Percentiles rank a stretch among this genome's conserved stretches.
Conservation (phyloP, 2,797 vertebrate species). For the Coilia nasus region DNA sequence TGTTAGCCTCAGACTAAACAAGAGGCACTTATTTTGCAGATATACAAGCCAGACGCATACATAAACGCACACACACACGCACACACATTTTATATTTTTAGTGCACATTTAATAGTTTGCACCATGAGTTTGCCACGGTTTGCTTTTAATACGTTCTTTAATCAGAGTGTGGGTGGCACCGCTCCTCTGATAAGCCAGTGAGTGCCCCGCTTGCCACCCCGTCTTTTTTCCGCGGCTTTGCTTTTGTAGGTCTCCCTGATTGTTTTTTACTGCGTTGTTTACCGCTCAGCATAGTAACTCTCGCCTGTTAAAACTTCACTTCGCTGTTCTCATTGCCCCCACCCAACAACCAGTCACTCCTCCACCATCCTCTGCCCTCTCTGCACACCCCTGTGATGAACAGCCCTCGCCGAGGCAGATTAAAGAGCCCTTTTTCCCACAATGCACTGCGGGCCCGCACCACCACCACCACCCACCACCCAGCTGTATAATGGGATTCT, state of each 20-base stretch:
- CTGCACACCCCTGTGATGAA: conserved; percentile 44
- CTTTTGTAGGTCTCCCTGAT: conserved; percentile 5
- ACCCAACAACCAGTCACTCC: not conserved
- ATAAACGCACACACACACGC: not conserved
- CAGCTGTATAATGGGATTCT: conserved; percentile 73
- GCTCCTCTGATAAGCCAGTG: not conserved
- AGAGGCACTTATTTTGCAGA: not conserved
- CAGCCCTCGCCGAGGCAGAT: conserved; percentile 39
- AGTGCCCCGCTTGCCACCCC: not conserved
- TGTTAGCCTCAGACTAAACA: not conserved
- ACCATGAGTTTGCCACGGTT: conserved; percentile 39
- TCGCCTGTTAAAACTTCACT: conserved; percentile 52
- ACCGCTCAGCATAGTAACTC: conserved; percentile 31
- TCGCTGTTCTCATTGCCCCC: conserved; percentile 30
- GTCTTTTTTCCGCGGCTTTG: not conserved
- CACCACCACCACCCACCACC: conserved; percentile 5
- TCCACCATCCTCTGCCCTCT: conserved; percentile 23
- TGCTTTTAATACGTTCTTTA: conserved; percentile 52
- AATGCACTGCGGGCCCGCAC: conserved; percentile 55
- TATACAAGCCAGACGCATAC: not conserved
- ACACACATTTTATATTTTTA: not conserved
- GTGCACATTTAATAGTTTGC: conserved; percentile 3
- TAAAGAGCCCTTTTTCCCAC: conserved; percentile 45
- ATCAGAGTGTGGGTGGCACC: conserved; percentile 42
- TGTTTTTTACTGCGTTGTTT: conserved; percentile 24